A percentile compares a stretch with the other conserved stretches of the same genome.
phyloP scores from a whole-genome alignment of 1,140 invertebrate genomes.

The Reticulitermes speratus region DNA sequence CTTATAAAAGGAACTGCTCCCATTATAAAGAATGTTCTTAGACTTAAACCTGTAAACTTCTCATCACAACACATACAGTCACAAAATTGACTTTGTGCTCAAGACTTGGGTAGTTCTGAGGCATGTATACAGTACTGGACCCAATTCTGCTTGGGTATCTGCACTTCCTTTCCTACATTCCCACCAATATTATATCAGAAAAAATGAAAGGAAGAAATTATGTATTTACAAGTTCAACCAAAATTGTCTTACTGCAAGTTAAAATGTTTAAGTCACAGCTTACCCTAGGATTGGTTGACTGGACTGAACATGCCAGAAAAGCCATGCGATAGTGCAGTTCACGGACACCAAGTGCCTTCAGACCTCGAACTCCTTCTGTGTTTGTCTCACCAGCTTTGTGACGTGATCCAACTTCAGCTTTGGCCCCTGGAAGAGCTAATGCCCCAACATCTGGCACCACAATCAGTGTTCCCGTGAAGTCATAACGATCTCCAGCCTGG shows the following conservation, averaged over 20 bases:
- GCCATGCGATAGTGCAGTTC: constrained; percentile 95
- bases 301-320: constrained; percentile 92
- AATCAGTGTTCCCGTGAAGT: constrained; percentile 96
- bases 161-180: too few relatives aligned
- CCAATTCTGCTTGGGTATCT: too few relatives aligned
- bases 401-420: constrained; percentile 75
- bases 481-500: constrained; percentile 88
- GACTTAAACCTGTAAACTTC: too few relatives aligned
- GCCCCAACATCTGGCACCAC: constrained; percentile 95
- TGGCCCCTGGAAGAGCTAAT: constrained; percentile 80
- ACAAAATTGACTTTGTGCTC: too few relatives aligned
- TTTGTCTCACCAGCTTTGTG: constrained; percentile 72
- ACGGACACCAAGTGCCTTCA: constrained; percentile 92
- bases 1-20: too few relatives aligned
- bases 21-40: too few relatives aligned
- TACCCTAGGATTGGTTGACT: constrained; percentile 78
- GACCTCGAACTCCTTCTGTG: constrained; percentile 84
- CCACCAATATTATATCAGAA: too few relatives aligned
- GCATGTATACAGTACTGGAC: too few relatives aligned
- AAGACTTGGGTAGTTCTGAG: too few relatives aligned
- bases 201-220: too few relatives aligned
- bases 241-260: neutral
- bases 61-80: too few relatives aligned
- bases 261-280: constrained; percentile 36
- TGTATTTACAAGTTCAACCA: too few relatives aligned